A percentile compares a stretch with the other conserved stretches of the same genome.
phyloP scores from a whole-genome alignment of 1,140 invertebrate species.

The Dendroctonus ponderosae region DNA sequence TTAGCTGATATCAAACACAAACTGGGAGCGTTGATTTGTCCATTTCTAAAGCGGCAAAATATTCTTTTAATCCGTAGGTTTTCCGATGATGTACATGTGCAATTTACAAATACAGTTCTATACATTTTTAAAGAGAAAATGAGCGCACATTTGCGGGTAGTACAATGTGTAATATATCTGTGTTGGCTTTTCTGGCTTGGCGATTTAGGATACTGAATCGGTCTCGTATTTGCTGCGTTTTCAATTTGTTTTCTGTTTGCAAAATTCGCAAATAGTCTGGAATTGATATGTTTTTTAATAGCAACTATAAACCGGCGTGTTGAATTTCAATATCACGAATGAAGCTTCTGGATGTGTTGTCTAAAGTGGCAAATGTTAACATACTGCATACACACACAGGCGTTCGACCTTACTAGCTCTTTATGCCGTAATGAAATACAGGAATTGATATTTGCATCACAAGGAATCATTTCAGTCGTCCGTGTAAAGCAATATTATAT shows the following conservation, averaged over 20 bases:
- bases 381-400: no score
- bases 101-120: conserved; percentile 17
- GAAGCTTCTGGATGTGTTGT: no score
- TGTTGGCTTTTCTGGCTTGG: neutral
- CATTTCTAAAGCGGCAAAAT: conserved; percentile 12
- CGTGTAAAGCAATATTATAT: conserved; percentile 22
- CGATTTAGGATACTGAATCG: neutral
- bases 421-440: conserved; percentile 14
- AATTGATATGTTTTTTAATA: no score
- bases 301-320: no score
- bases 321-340: no score
- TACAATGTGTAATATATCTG: conserved; percentile 9
- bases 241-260: neutral
- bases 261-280: neutral
- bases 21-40: neutral
- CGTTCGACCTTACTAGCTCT: no score
- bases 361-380: no score
- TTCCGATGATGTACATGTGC: conserved; percentile 5
- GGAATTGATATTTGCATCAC: conserved; percentile 19
- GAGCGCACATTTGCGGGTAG: conserved; percentile 5
- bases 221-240: neutral
- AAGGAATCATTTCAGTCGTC: conserved; percentile 20
- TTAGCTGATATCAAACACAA: no score
- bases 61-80: conserved; percentile 8
- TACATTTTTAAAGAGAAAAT: conserved; percentile 9